phyloP scores from a whole-genome alignment of 2,113 vertebrate species.

The Laticauda colubrina region DNA sequence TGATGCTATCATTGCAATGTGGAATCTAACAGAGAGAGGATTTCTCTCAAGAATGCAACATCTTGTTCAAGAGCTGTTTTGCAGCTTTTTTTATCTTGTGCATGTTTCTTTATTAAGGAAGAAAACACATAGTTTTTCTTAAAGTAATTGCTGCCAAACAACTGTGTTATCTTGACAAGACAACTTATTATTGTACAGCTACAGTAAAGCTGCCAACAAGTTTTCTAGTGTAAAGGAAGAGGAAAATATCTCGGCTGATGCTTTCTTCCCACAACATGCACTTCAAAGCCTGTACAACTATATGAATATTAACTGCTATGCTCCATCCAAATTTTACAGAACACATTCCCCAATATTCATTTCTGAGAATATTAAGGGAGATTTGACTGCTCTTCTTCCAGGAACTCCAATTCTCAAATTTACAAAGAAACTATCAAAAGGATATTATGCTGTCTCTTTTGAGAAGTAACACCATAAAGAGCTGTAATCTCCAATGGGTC shows the following conservation, averaged over 20 bases:
- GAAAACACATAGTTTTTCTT: slow-evolving; percentile 25
- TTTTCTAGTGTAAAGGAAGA: background rate
- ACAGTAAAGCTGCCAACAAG: background rate
- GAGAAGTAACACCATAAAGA: background rate
- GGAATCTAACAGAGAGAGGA: slow-evolving; percentile 42
- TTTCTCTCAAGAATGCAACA: slow-evolving; percentile 41
- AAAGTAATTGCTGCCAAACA: background rate
- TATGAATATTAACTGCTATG: background rate
- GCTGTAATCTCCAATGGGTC: background rate
- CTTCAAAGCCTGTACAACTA: background rate
- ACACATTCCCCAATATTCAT: background rate
- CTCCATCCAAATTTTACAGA: no score
- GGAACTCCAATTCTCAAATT: background rate
- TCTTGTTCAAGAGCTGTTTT: slow-evolving; percentile 56
- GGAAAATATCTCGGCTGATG: background rate
- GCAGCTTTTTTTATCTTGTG: slow-evolving; percentile 52
- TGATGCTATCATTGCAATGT: slow-evolving; percentile 31
- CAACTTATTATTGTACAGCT: background rate
- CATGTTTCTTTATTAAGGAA: slow-evolving; percentile 53
- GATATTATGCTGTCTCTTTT: background rate
- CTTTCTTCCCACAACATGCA: background rate
- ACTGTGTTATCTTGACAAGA: background rate
- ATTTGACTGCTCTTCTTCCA: background rate
- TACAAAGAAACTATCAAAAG: background rate
- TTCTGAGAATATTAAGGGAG: background rate